A percentile compares a stretch with the other conserved stretches of the same genome.
These are phyloP conservation scores for Salvelinus fontinalis DNA, from an alignment of 2,113 vertebrate genomes.

Conservation along the genomic window DNA sequence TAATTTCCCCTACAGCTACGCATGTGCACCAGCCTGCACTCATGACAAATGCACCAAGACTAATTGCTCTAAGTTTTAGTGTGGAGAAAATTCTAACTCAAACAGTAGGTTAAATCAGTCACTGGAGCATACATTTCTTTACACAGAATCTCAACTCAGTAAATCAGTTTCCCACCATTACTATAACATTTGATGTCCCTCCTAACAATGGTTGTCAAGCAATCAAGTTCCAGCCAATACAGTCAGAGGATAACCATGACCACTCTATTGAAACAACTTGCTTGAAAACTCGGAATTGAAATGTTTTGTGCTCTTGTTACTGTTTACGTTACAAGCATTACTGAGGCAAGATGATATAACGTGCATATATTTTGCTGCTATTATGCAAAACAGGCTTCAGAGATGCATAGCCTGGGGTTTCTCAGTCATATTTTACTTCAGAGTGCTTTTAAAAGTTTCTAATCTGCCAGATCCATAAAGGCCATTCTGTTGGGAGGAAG, in stretches of 20 bases:
- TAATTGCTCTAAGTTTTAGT: not conserved
- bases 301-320: not conserved
- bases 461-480: not conserved
- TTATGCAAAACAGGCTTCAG: not conserved
- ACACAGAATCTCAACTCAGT: not conserved
- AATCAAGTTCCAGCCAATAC: not conserved
- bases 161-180: not conserved
- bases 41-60: slow-evolving; percentile 1
- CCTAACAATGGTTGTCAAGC: not conserved
- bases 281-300: not conserved
- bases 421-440: not conserved
- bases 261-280: not conserved
- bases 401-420: not conserved
- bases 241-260: not conserved
- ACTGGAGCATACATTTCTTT: not conserved
- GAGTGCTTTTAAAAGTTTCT: not conserved
- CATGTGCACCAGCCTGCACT: not conserved
- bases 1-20: not conserved
- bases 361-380: not conserved
- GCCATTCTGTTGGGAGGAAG: not conserved
- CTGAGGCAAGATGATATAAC: not conserved
- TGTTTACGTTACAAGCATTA: not conserved
- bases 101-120: not conserved
- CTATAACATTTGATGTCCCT: not conserved
- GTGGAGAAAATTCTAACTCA: not conserved